Conservation (phyloP, 2,888 invertebrate genomes). For the Cryptocephalus primarius region DNA sequence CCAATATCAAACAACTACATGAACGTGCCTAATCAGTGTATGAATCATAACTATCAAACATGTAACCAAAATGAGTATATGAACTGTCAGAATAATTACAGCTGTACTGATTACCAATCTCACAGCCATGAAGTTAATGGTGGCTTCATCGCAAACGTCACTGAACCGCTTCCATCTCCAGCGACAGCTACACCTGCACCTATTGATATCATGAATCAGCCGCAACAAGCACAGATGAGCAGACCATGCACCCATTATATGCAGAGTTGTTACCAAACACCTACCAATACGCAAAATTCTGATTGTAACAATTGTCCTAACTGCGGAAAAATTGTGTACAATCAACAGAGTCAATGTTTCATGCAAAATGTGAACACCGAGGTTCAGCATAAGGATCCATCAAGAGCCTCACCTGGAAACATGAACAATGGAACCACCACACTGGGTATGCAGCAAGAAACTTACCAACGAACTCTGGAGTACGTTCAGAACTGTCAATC, state of each 20-base stretch:
- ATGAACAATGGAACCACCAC: conserved; percentile 15
- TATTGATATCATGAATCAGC: conserved; percentile 23
- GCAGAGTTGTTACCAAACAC: conserved; percentile 15
- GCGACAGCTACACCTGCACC: conserved; percentile 33
- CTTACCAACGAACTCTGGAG: conserved; percentile 80
- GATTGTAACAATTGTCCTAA: conserved; percentile 24
- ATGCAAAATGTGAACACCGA: conserved; percentile 25
- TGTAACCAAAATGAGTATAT: conserved; percentile 19
- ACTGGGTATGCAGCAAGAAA: conserved; percentile 67
- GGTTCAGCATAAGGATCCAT: conserved; percentile 46
- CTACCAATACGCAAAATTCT: conserved; percentile 10
- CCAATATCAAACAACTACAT: conserved; percentile 11
- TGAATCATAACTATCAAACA: conserved; percentile 23
- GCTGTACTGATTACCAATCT: conserved; percentile 17
- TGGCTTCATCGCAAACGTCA: conserved; percentile 20
- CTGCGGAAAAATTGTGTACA: conserved; percentile 21
- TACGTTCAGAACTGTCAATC: conserved; percentile 85
- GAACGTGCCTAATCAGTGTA: conserved; percentile 15
- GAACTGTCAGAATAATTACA: conserved; percentile 17
- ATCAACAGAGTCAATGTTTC: conserved; percentile 18
- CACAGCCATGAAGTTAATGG: conserved; percentile 21
- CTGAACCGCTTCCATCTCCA: conserved; percentile 30
- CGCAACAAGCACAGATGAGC: conserved; percentile 32
- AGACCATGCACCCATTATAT: conserved; percentile 27
- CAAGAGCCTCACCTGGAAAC: conserved; percentile 41